Conservation (phyloP, 2,113 vertebrate species). For the Bothrops jararaca region DNA sequence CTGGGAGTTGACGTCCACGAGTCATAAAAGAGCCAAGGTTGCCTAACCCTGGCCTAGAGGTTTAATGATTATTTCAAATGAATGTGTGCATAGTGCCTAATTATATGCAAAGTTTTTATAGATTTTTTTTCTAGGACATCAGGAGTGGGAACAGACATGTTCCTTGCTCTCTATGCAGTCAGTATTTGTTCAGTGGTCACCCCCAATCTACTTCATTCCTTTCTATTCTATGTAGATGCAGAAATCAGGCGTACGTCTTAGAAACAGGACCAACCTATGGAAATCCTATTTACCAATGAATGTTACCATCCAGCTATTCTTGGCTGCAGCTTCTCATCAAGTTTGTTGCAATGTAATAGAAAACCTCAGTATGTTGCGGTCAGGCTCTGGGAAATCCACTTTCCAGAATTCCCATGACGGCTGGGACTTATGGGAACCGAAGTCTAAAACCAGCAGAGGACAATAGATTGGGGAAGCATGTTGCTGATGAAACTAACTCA, state of each 20-base stretch:
- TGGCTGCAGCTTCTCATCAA: not conserved
- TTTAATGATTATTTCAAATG: not conserved
- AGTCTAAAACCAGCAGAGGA: not conserved
- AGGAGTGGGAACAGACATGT: not conserved
- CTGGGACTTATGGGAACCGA: not conserved
- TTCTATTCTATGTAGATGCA: not conserved
- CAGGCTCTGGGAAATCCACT: not conserved
- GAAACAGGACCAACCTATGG: not conserved
- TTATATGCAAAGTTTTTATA: not conserved
- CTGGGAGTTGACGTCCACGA: no score
- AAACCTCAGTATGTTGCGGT: not conserved
- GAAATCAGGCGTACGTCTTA: not conserved
- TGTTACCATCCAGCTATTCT: not conserved
- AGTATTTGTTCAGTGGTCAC: no score
- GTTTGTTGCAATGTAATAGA: not conserved
- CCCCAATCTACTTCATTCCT: not conserved
- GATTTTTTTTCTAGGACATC: not conserved
- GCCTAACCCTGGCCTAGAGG: not conserved
- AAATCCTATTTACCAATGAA: not conserved
- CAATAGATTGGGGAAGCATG: not conserved
- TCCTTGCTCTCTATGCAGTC: not conserved
- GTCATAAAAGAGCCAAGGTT: no score
- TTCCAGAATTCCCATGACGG: not conserved
- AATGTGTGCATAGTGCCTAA: not conserved
- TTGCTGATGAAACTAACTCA: not conserved